Evolutionary conservation across 2,797 vertebrate genomes (phyloP).

Genomic region (Alosa sapidissima): DNA sequence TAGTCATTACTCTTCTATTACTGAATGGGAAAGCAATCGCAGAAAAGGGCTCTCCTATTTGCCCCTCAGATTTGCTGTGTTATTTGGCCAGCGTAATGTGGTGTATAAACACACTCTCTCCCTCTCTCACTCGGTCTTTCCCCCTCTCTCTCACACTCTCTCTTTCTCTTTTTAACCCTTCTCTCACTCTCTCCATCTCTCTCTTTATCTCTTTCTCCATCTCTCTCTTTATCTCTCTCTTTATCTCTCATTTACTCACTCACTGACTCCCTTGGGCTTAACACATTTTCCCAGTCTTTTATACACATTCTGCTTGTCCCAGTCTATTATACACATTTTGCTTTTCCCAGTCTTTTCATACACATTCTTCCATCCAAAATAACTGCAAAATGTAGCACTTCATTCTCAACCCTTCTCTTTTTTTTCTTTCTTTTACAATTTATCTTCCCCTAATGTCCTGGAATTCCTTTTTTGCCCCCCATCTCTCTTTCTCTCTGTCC

Average conservation of each 20-base stretch:
- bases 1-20: slow-evolving; percentile 62
- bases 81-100: slow-evolving; percentile 68
- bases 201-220: slow-evolving; percentile 29
- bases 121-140: slow-evolving; percentile 29
- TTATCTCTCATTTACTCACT: too few relatives aligned
- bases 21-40: slow-evolving; percentile 61
- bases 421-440: too few relatives aligned
- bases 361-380: too few relatives aligned
- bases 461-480: too few relatives aligned
- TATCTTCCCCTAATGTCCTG: too few relatives aligned
- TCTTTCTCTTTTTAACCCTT: slow-evolving; percentile 18
- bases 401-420: too few relatives aligned
- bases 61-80: slow-evolving; percentile 66
- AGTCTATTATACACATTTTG: too few relatives aligned
- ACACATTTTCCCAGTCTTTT: too few relatives aligned
- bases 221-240: neutral
- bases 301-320: too few relatives aligned
- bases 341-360: too few relatives aligned
- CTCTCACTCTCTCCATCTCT: neutral
- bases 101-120: slow-evolving; percentile 68
- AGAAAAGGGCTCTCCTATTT: slow-evolving; percentile 58
- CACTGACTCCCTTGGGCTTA: too few relatives aligned
- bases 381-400: too few relatives aligned
- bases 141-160: slow-evolving; percentile 26
- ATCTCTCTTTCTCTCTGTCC: neutral